These are phyloP conservation scores for Nyctalus aviator DNA, from an alignment of 2,797 vertebrate genomes.

Conservation along the genomic window DNA sequence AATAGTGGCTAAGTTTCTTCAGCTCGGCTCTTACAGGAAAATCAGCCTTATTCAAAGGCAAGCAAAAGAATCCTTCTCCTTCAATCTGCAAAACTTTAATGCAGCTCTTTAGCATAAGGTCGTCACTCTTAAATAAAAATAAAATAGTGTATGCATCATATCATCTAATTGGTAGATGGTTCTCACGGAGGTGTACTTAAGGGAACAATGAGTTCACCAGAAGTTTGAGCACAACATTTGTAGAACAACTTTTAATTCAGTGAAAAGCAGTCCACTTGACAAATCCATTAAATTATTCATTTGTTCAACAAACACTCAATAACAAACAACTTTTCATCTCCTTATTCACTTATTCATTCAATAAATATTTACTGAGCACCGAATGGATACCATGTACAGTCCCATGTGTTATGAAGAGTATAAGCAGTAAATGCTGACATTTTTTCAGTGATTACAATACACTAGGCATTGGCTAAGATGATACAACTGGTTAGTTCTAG, in stretches of 20 bases:
- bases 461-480: not conserved
- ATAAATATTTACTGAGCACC: slow-evolving; percentile 69
- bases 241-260: slow-evolving; percentile 27
- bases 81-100: not conserved
- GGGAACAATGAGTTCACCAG: not conserved
- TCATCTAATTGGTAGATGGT: not conserved
- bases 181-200: not conserved
- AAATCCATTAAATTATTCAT: slow-evolving; percentile 73
- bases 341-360: slow-evolving; percentile 74
- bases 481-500: not conserved
- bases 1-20: not conserved
- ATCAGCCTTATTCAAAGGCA: not conserved
- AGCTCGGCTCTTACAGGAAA: not conserved
- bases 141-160: not conserved
- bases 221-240: not conserved
- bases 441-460: not conserved
- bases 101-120: not conserved
- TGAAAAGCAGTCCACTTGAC: slow-evolving; percentile 13
- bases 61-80: not conserved
- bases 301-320: slow-evolving; percentile 55
- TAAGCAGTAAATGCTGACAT: not conserved
- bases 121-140: not conserved
- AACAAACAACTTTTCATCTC: slow-evolving; percentile 65
- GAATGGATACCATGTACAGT: not conserved
- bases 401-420: not conserved